Conservation (phyloP, 2,113 vertebrate species). For the Casuarius casuarius region DNA sequence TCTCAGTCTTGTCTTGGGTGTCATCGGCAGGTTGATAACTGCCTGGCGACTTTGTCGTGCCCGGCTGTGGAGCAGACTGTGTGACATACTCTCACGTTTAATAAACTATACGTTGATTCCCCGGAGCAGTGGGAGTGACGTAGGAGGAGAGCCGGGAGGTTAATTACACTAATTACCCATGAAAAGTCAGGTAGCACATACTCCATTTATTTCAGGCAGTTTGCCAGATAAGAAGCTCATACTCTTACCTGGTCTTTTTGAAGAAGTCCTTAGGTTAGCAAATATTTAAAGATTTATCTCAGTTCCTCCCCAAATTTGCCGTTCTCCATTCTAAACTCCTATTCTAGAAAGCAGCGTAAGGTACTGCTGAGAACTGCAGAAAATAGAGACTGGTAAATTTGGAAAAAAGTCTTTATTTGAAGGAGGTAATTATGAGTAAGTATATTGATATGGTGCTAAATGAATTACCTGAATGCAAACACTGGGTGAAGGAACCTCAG, state of each 20-base stretch:
- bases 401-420: not conserved
- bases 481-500: not conserved
- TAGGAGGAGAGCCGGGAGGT: slow-evolving; percentile 12
- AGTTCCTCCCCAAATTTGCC: not conserved
- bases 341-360: not conserved
- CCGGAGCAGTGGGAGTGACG: not conserved
- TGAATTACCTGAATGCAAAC: not conserved
- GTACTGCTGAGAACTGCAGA: not conserved
- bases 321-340: not conserved
- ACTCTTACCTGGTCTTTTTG: not conserved
- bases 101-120: not conserved
- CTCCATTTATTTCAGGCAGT: slow-evolving; percentile 4
- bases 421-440: not conserved
- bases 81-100: not conserved
- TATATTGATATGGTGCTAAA: not conserved
- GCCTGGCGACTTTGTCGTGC: not conserved
- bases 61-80: not conserved
- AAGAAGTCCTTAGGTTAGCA: not conserved
- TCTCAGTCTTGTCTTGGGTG: not conserved
- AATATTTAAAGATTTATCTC: not conserved
- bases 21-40: not conserved
- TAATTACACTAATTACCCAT: slow-evolving; percentile 34
- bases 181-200: not conserved
- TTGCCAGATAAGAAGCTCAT: slow-evolving; percentile 7
- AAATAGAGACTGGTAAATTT: too few relatives aligned